Base-by-base conservation (phyloP, 2,888 invertebrate genomes). In the Thymelicus acteon region DNA sequence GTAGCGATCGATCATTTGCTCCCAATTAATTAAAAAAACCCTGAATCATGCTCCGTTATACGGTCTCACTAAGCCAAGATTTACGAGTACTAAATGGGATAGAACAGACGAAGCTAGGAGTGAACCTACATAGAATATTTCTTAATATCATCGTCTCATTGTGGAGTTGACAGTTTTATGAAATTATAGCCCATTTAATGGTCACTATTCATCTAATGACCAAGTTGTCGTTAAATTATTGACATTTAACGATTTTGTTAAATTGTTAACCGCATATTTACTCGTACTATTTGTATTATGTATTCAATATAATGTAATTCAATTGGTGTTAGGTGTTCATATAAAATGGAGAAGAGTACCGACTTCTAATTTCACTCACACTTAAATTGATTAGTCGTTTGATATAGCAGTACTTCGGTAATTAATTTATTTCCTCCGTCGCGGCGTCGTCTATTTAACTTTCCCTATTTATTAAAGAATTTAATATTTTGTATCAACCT, bases 21-120 rank as follows among this genome's bases (percentile, higher is more conserved):
- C 19, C 49, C 15, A 52, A 52, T 52, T 52, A 19, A 52, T 52
- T 15, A 8, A 49, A 49, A 7, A 52, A 52, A 52, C 49, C 15
- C 15, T 40, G 58, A 66, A 66, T 58, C 58, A 65, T 54, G 58
- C 57, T 60, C 31, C 19, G 60, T 54, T 67, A 49, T 67, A 67
- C 49, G 67, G 60, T 67, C 49, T 47, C 19, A 67, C 60, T 66
- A 48, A 66, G 37, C 37, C 58, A 58, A 66, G 48, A 31, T 47
- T 47, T 47, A 47, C 19, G 13, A 31, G 37, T 37, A 15, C 15
- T 15, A 19, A 40, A 12, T 39, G 39, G 13, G 44, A 12, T 61
- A 7, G 6, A 7, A 52, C 19, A 52, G 44, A 44, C 44, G 44
- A 44, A 44, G 8, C 8, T 44, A 12, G 44, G 8, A 12, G 12